Conservation (phyloP, 2,797 vertebrate species). For the Rallus crepitans region DNA sequence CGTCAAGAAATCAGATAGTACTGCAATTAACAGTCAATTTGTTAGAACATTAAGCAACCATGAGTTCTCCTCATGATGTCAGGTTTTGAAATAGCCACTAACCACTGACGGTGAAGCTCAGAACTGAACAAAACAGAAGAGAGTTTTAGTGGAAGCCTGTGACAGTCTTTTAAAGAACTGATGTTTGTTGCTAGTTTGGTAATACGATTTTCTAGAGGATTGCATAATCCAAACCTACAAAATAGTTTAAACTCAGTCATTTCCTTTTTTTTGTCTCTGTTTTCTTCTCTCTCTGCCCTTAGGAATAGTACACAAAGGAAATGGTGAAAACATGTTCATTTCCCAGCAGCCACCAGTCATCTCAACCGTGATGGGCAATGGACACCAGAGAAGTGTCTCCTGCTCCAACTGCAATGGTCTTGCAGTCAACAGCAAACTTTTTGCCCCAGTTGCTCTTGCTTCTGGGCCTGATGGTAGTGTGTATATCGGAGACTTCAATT, state of each 20-base stretch:
- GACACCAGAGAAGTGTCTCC: constrained; percentile 92
- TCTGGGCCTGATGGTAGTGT: constrained; percentile 94
- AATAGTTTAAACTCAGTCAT: background rate
- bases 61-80: constrained; percentile 43
- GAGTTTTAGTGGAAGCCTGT: background rate
- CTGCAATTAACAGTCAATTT: constrained; percentile 72
- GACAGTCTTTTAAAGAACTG: background rate
- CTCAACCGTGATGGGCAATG: constrained; percentile 93
- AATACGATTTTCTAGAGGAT: background rate
- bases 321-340: constrained; percentile 95
- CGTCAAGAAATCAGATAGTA: constrained; percentile 66
- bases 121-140: background rate
- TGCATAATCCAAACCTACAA: background rate
- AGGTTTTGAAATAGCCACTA: constrained; percentile 57
- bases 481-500: constrained; percentile 97
- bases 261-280: background rate
- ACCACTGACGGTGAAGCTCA: constrained; percentile 13
- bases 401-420: constrained; percentile 92
- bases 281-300: background rate
- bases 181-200: background rate
- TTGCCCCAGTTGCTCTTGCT: constrained; percentile 93
- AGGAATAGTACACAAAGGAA: constrained; percentile 97
- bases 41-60: constrained; percentile 57
- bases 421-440: constrained; percentile 92
- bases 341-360: constrained; percentile 95